phyloP scores from a whole-genome alignment of 2,888 invertebrate genomes.

The Elgonia sp. region DNA sequence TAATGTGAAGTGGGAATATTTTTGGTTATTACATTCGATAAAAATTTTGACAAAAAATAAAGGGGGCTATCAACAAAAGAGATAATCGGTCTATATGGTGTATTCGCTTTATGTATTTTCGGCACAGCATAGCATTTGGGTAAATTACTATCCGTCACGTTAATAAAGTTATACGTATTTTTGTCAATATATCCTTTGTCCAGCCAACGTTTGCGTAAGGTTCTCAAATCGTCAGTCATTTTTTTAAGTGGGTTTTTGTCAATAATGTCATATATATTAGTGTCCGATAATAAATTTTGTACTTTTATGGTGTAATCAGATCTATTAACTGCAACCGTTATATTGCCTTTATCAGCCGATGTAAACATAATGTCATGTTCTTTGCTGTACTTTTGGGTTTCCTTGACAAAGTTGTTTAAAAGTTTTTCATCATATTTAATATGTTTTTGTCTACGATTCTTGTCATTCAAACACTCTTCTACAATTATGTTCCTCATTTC shows the following conservation, averaged over 20 bases:
- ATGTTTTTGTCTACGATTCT: background rate
- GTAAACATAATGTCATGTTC: background rate
- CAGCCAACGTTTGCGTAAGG: background rate
- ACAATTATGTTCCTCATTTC: no score
- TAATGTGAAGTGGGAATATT: no score
- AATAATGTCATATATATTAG: background rate
- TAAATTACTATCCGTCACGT: slow-evolving; percentile 3
- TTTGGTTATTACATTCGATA: no score
- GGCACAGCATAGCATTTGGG: slow-evolving; percentile 29
- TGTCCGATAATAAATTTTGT: background rate
- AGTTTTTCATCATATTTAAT: no score
- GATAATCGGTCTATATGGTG: no score
- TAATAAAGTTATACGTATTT: background rate
- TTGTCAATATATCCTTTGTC: background rate
- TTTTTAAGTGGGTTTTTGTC: background rate
- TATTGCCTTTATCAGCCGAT: background rate
- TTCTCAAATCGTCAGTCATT: background rate
- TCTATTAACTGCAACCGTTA: background rate
- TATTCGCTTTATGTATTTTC: slow-evolving; percentile 36
- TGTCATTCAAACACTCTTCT: no score
- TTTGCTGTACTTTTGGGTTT: no score
- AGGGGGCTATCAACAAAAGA: no score
- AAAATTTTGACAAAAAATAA: no score
- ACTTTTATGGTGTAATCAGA: background rate
- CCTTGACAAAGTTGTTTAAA: no score